Percentiles rank a stretch among this genome's conserved stretches.
Evolutionary conservation across 2,888 invertebrate species (phyloP).

Genomic region (Ichneumon xanthorius): DNA sequence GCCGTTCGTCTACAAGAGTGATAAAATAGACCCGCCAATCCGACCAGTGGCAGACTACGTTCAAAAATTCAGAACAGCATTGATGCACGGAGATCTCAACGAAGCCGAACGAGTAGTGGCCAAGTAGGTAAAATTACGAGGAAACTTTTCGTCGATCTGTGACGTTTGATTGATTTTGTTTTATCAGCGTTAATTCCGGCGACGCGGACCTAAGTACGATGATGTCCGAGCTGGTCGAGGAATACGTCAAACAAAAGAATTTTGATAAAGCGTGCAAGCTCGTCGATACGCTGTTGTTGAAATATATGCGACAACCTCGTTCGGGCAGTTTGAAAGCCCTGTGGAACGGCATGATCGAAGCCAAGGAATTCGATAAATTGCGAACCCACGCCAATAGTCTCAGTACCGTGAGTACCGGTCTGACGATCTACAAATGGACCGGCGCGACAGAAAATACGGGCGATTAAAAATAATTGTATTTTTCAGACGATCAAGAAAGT

Average conservation of each 20-base stretch:
- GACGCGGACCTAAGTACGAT: neutral
- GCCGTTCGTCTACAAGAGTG: constrained; percentile 88
- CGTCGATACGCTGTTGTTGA: neutral
- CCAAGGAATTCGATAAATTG: constrained; percentile 23
- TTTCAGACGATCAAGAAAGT: constrained; percentile 23
- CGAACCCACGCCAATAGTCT: neutral
- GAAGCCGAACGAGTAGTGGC: constrained; percentile 37
- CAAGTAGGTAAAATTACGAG: constrained; percentile 7
- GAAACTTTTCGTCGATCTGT: neutral
- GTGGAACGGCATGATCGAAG: constrained; percentile 35
- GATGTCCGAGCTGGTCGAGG: constrained; percentile 3
- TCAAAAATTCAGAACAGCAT: neutral
- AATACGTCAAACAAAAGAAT: neutral
- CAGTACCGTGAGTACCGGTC: neutral
- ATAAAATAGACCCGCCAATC: no score
- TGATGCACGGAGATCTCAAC: constrained; percentile 18
- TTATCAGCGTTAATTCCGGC: neutral
- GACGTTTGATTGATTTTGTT: neutral
- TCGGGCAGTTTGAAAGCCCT: constrained; percentile 21
- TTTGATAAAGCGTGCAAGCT: constrained; percentile 5
- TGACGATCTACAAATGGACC: neutral
- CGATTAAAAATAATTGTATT: neutral
- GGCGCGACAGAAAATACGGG: neutral
- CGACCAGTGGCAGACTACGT: neutral
- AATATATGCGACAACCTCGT: neutral